Base-by-base conservation (phyloP, 2,888 invertebrate species). In the Yponomeuta evonymella region DNA sequence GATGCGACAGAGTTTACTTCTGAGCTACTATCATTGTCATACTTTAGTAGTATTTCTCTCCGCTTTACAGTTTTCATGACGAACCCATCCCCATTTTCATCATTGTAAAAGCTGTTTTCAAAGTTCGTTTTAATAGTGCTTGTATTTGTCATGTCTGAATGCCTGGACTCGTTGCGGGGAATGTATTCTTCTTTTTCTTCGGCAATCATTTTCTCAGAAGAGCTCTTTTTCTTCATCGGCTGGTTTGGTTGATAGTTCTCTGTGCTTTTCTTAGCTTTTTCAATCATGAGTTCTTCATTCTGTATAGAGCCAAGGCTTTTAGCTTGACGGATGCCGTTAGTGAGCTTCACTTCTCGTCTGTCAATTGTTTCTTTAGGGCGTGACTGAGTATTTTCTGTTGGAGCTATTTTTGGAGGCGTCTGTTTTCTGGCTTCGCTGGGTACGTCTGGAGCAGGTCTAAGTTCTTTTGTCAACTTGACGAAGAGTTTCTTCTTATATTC, bases 61-160 rank as follows among this genome's bases (percentile, higher is more conserved):
- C 95, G 92, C 76, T 95, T 95, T 0, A 95, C 95, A 33, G 95
- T 95, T 90, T 95, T 95, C 92, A 95, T 93, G 69, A 94, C 93
- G 77, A 94, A 90, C 0, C 95, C 94, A 72, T 95, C 95, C n/a
- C 94, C 94, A 76, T 93, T 94, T 76, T 93, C 90, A 77, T 94
- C 94, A 75, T 94, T 94, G 75, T 94, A 94, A 76, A 94, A 95
- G 79, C 95, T 95, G 74, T 95, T 95, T 79, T 95, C 94, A 77
- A 93, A 93, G 74, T 93, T 93, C 0, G 92, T 93, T 81, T 93
- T 93, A 33, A 93, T 93, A 5, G 93, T 93, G 74, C 93, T 93
- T 33, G 91, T 87, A 67, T 92, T 92, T 3, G 93, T 93, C 73
- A 89, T 80, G 78, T 90, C 88, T 2, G 91, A 90, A 78, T 92